These are phyloP conservation scores for Drosophila saltans DNA, from an alignment of 1,140 invertebrate genomes.

Conservation along the genomic window DNA sequence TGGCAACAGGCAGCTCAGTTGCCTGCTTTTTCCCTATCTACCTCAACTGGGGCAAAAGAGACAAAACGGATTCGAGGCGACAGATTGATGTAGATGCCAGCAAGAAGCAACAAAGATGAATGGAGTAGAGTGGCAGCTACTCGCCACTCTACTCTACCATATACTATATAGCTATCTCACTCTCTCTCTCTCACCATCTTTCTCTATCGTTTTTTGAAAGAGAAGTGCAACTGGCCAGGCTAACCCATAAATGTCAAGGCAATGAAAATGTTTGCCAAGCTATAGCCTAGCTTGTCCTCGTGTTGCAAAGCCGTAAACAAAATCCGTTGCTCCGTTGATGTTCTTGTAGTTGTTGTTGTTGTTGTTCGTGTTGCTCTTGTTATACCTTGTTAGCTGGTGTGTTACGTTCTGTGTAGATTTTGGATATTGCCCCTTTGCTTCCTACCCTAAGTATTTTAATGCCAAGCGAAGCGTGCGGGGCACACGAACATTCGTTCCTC, in stretches of 20 bases:
- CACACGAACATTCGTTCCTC: constrained; percentile 31
- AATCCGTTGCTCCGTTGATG: constrained; percentile 44
- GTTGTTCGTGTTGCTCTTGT: constrained; percentile 47
- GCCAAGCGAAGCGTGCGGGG: constrained; percentile 62
- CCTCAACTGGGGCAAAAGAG: too few relatives aligned
- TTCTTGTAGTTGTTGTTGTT: background rate
- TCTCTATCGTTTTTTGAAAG: constrained; percentile 10
- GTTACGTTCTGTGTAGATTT: constrained; percentile 25
- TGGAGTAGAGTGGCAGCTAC: constrained; percentile 28
- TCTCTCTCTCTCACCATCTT: background rate
- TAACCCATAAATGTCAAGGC: constrained; percentile 61
- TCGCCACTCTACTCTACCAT: background rate
- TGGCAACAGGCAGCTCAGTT: constrained; percentile 35
- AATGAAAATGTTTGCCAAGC: constrained; percentile 75
- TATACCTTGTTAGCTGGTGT: constrained; percentile 75
- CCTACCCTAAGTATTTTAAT: constrained; percentile 34
- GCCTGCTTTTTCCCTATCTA: background rate
- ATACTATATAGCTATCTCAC: background rate
- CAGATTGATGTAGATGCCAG: constrained; percentile 63
- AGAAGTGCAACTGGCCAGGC: constrained; percentile 15
- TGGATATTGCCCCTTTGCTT: constrained; percentile 13
- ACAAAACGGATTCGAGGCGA: constrained; percentile 60
- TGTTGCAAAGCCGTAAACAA: constrained; percentile 67
- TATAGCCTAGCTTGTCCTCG: constrained; percentile 62
- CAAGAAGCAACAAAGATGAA: constrained; percentile 39